These are phyloP conservation scores for Heliconius erato DNA, from an alignment of 2,888 invertebrate genomes.

Conservation along the genomic window DNA sequence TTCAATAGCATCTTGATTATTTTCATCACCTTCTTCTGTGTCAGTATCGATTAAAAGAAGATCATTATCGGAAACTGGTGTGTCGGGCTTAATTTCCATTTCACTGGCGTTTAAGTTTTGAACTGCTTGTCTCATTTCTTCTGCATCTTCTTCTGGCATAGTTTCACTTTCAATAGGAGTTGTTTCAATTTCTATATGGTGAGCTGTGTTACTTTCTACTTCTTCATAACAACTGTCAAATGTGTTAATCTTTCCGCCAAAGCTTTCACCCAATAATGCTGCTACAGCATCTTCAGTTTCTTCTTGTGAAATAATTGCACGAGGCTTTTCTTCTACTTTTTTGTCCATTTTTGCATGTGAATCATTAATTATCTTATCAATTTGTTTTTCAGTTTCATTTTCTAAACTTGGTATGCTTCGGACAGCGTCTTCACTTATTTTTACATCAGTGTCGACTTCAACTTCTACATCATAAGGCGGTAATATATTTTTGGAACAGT, in stretches of 20 bases:
- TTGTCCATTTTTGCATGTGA: conserved; percentile 79
- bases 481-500: conserved; percentile 51
- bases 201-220: conserved; percentile 73
- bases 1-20: conserved; percentile 76
- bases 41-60: conserved; percentile 94
- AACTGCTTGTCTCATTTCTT: conserved; percentile 94
- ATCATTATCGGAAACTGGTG: conserved; percentile 93
- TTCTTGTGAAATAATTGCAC: conserved; percentile 95
- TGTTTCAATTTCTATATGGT: conserved; percentile 78
- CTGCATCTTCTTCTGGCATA: conserved; percentile 90
- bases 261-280: conserved; percentile 94
- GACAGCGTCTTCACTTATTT: conserved; percentile 91
- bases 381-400: conserved; percentile 62
- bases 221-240: conserved; percentile 87
- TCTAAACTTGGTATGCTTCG: conserved; percentile 90
- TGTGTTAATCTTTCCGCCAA: conserved; percentile 87
- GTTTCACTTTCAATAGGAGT: conserved; percentile 81
- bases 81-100: conserved; percentile 92
- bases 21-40: conserved; percentile 90
- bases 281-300: conserved; percentile 97
- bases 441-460: conserved; percentile 55
- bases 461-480: conserved; percentile 71
- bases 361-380: conserved; percentile 67
- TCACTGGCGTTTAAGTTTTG: conserved; percentile 91
- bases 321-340: conserved; percentile 90